Percentiles rank a stretch among this genome's conserved stretches.
These are phyloP conservation scores for Alces alces DNA, from an alignment of 2,113 vertebrate species.

Conservation along the genomic window DNA sequence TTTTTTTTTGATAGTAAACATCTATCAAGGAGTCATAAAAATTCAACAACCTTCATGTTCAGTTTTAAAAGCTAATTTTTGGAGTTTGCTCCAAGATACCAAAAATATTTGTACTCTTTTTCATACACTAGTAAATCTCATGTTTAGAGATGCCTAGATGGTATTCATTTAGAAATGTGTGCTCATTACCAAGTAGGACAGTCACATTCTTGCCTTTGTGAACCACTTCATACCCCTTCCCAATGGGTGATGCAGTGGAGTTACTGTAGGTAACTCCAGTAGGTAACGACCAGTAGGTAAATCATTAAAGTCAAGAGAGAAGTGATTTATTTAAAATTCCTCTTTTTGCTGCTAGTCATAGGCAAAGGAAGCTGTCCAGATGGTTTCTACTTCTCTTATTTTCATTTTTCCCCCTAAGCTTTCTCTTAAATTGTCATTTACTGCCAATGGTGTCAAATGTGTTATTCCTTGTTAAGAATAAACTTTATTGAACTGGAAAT, in stretches of 20 bases:
- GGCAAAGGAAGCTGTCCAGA: not conserved
- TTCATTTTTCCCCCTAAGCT: not conserved
- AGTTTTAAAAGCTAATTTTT: slow-evolving; percentile 25
- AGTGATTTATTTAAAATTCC: not conserved
- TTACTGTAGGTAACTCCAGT: not conserved
- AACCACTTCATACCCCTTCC: not conserved
- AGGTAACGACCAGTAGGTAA: not conserved
- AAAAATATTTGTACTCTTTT: not conserved
- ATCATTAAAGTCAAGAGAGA: not conserved
- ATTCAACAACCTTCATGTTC: not conserved
- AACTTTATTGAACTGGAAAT: slow-evolving; percentile 76
- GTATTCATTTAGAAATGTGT: not conserved
- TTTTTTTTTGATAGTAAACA: not conserved
- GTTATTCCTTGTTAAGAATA: slow-evolving; percentile 71
- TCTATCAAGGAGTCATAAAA: not conserved
- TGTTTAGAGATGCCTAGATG: not conserved
- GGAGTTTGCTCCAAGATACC: not conserved
- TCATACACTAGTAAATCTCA: not conserved
- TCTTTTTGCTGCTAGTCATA: not conserved
- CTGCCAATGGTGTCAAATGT: slow-evolving; percentile 41
- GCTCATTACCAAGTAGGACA: not conserved
- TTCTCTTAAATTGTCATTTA: slow-evolving; percentile 56
- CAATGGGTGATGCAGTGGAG: not conserved
- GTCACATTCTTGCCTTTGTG: not conserved
- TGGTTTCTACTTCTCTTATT: slow-evolving; percentile 48